Conservation (phyloP, 2,113 vertebrate genomes). For the Gorilla gorilla region DNA sequence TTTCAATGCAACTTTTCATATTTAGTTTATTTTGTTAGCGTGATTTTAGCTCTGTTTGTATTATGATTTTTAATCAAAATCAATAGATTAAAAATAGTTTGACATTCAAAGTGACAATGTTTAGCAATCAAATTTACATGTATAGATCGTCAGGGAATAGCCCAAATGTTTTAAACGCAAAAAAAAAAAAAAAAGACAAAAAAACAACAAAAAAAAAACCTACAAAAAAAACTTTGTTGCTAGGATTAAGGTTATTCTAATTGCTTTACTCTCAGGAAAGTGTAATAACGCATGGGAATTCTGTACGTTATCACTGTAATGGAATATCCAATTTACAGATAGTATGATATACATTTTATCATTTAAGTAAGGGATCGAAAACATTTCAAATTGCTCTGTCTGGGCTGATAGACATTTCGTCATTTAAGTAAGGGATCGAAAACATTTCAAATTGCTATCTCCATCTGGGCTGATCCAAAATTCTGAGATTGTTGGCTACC, state of each 20-base stretch:
- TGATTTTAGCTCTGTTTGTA: slow-evolving; percentile 94
- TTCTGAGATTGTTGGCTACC: slow-evolving; percentile 86
- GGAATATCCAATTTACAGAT: slow-evolving; percentile 92
- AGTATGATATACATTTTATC: slow-evolving; percentile 87
- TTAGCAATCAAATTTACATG: slow-evolving; percentile 96
- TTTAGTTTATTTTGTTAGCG: slow-evolving; percentile 93
- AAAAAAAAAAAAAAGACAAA: slow-evolving; percentile 86
- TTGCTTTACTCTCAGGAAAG: slow-evolving; percentile 96
- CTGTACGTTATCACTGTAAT: slow-evolving; percentile 92
- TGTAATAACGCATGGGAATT: slow-evolving; percentile 93
- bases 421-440: slow-evolving; percentile 90
- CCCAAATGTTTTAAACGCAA: slow-evolving; percentile 97
- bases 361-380: slow-evolving; percentile 90
- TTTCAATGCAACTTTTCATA: slow-evolving; percentile 99
- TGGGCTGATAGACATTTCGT: slow-evolving; percentile 86
- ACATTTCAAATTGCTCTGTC: slow-evolving; percentile 87
- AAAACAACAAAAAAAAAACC: not conserved
- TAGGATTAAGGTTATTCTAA: slow-evolving; percentile 97
- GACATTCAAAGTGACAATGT: slow-evolving; percentile 89
- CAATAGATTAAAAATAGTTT: slow-evolving; percentile 86
- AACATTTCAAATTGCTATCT: slow-evolving; percentile 90
- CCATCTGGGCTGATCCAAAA: slow-evolving; percentile 83
- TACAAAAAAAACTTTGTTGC: slow-evolving; percentile 87
- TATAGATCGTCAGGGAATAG: slow-evolving; percentile 97
- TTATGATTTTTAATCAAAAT: slow-evolving; percentile 94